These are phyloP conservation scores for Corythornis vintsioides DNA, from an alignment of 2,113 vertebrate genomes.

Conservation along the genomic window DNA sequence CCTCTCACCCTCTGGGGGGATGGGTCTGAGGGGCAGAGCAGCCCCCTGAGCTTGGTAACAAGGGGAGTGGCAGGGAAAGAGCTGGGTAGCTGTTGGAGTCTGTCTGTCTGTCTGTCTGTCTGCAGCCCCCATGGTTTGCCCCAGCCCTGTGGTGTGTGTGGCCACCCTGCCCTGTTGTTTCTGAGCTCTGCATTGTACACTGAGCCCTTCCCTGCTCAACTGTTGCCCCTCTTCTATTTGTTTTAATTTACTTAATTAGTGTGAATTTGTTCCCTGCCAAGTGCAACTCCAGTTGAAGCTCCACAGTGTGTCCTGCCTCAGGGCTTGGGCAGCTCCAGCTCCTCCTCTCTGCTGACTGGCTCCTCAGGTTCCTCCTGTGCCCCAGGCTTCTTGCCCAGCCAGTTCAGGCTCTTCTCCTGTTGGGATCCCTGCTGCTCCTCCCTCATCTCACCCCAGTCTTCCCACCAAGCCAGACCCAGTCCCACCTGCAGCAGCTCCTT, in stretches of 20 bases:
- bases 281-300: no score
- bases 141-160: neutral
- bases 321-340: neutral
- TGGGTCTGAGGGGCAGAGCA: neutral
- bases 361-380: neutral
- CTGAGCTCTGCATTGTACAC: neutral
- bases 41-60: neutral
- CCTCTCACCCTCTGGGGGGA: neutral
- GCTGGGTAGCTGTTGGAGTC: accelerated
- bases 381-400: neutral
- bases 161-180: neutral
- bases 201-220: no score
- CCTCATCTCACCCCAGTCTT: neutral
- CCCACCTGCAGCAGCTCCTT: neutral
- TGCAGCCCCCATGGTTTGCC: neutral
- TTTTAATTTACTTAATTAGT: no score
- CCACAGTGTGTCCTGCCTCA: no score
- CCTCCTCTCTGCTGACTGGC: neutral
- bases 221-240: no score
- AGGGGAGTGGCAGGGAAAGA: neutral
- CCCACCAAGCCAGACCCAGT: neutral
- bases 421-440: neutral
- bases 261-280: no score
- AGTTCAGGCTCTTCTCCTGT: neutral
- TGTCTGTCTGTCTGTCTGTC: neutral